Evolutionary conservation across 1,140 invertebrate genomes (phyloP).

Genomic region (Musca domestica): DNA sequence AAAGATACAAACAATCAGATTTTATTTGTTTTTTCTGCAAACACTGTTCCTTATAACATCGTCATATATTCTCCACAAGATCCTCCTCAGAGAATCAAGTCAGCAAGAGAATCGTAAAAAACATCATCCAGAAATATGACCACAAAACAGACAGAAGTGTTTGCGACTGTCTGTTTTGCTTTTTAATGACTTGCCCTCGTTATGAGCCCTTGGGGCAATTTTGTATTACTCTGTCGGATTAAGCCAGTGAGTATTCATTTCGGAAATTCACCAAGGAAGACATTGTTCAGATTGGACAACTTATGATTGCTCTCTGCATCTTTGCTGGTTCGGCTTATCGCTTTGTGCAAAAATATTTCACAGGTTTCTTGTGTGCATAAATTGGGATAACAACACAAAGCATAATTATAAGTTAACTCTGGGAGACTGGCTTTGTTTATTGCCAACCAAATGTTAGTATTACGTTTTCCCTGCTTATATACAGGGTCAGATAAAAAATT

Average conservation of each 20-base stretch:
- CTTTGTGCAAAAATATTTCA: conserved; percentile 11
- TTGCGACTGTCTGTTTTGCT: conserved; percentile 17
- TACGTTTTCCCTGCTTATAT: too few relatives aligned
- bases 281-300: background rate
- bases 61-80: too few relatives aligned
- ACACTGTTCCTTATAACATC: too few relatives aligned
- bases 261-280: background rate
- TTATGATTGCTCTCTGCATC: background rate
- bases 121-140: background rate
- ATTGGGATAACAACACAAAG: background rate
- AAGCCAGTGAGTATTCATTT: conserved; percentile 35
- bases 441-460: background rate
- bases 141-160: conserved; percentile 14
- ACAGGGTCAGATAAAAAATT: too few relatives aligned
- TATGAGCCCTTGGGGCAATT: conserved; percentile 10
- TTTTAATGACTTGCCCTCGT: conserved; percentile 24
- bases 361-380: background rate
- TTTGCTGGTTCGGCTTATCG: conserved; percentile 9
- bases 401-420: conserved; percentile 23
- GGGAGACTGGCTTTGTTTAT: conserved; percentile 2
- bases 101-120: too few relatives aligned
- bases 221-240: conserved; percentile 28
- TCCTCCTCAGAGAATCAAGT: too few relatives aligned
- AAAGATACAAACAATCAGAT: too few relatives aligned
- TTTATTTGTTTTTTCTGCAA: too few relatives aligned